Evolutionary conservation across 2,113 vertebrate genomes (phyloP).

Genomic region (Crocuta crocuta): DNA sequence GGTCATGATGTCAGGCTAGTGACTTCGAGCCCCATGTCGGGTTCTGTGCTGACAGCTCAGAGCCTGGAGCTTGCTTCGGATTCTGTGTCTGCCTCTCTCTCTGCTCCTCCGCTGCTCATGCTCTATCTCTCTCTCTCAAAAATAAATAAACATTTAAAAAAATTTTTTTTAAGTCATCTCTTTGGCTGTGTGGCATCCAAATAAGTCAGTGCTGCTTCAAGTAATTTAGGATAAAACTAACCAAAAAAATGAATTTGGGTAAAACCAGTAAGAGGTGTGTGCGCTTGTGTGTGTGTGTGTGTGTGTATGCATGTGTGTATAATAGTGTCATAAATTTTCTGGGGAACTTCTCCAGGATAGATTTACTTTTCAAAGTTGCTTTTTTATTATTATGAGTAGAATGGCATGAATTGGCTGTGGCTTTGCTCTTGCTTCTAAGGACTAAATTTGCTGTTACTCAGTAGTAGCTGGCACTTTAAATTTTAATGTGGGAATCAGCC

Average conservation of each 20-base stretch:
- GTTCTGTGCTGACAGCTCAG: no score
- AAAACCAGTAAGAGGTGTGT: not conserved
- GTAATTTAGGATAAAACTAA: conserved; percentile 18
- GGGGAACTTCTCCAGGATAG: not conserved
- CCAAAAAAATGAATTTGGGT: not conserved
- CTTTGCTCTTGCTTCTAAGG: conserved; percentile 1
- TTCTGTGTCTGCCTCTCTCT: no score
- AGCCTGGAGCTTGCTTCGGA: no score
- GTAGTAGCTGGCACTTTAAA: not conserved
- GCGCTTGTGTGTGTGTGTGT: not conserved
- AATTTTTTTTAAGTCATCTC: not conserved
- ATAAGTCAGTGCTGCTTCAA: not conserved
- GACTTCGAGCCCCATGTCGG: no score
- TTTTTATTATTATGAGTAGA: not conserved
- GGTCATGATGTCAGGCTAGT: no score
- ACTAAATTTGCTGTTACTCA: not conserved
- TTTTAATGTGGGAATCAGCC: not conserved
- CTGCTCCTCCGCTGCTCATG: no score
- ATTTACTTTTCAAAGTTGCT: not conserved
- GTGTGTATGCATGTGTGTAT: not conserved
- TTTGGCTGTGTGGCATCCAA: not conserved
- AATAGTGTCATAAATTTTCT: not conserved
- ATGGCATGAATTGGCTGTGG: not conserved
- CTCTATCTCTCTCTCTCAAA: no score
- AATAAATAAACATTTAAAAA: no score